Evolutionary conservation across 1,140 invertebrate species (phyloP), one percentile per base, ranked within the genome.

Genomic region (Ceratina calcarata): DNA sequence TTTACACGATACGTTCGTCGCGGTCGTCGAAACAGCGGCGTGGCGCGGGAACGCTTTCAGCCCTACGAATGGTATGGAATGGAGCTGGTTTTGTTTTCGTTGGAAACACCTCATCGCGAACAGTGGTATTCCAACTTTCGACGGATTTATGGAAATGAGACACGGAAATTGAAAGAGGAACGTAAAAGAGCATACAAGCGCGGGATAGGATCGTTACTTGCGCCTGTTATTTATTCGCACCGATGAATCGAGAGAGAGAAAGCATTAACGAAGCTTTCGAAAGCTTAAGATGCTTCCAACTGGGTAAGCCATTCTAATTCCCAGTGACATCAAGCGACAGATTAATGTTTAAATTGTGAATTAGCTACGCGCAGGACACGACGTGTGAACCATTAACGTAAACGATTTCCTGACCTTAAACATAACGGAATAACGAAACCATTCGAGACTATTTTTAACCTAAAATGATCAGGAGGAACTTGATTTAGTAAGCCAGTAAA

Each of bases 51-150:
- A 49, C 51, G 69, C 64, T 45, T 45, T 6, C 80, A 32, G 27
- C 81, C 37, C 1, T 32, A 32, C 27, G 58, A 53, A 65, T 57
- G 75, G 27, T 32, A 75, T 55, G 62, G 62, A 51, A 24, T 18
- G 22, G 70, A 72, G 78, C 37, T 22, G 65, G 68, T 82, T 81
- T 83, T 74, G 76, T 84, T 64, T 60, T 83, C 57, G 37, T 10
- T 53, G 58, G 64, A 18, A 7, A 15, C 15, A 66, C 13, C 57
- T 71, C 67, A 20, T 66, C 51, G 27, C 57, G 37, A 12, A 15
- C 22, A 27, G 15, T 37, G 24, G 20, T 49, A 49, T 37, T 53
- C 37, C 82, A 12, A 68, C 16, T 45, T 45, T 60, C 57, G 57
- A 57, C 60, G 27, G 45, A 58, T 53, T 3, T 18, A n/a, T 64